Percentiles rank a stretch among this genome's conserved stretches.
phyloP scores from a whole-genome alignment of 2,797 vertebrate genomes.

The Gila robusta region DNA sequence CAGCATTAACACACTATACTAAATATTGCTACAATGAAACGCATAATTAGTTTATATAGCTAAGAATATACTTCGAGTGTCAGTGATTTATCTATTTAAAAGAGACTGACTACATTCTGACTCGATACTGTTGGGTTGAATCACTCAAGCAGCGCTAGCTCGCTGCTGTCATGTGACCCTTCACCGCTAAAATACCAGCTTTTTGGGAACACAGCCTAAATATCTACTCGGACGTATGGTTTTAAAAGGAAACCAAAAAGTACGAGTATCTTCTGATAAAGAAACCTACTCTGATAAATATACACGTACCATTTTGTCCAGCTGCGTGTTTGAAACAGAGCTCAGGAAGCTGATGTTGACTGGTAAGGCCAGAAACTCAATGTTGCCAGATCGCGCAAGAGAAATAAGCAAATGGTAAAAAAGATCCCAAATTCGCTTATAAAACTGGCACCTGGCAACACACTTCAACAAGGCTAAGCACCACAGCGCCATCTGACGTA shows the following conservation, averaged over 20 bases:
- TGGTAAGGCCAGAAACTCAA: conserved; percentile 40
- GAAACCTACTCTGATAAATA: background rate
- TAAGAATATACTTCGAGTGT: background rate
- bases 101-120: background rate
- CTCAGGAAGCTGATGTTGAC: conserved; percentile 70
- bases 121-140: background rate
- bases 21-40: background rate
- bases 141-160: conserved; percentile 25
- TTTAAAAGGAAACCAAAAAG: background rate
- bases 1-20: background rate
- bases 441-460: conserved; percentile 16
- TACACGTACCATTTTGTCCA: conserved; percentile 79
- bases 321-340: conserved; percentile 67
- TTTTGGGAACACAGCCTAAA: background rate
- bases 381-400: conserved; percentile 25
- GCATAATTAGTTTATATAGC: background rate
- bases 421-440: rapidly evolving
- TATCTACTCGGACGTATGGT: background rate
- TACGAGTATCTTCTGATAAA: background rate
- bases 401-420: background rate
- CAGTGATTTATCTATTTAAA: background rate
- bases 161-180: conserved; percentile 47
- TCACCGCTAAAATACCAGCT: background rate
- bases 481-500: conserved; percentile 11
- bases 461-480: background rate